Percentiles rank a stretch among this genome's conserved stretches.
phyloP scores from a whole-genome alignment of 2,797 vertebrate species.

The Phrynocephalus vlangalii region DNA sequence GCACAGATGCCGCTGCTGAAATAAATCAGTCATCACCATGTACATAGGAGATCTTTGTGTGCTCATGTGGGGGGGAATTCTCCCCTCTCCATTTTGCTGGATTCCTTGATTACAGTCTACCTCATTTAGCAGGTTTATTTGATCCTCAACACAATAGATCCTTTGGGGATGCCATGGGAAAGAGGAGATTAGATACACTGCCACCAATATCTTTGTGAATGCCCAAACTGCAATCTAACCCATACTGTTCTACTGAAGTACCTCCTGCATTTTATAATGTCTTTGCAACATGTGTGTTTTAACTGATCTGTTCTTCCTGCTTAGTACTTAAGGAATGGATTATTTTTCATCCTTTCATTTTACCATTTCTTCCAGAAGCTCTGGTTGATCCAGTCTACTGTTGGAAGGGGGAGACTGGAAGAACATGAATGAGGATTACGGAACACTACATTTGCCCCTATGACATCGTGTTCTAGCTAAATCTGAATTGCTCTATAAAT shows the following conservation, averaged over 20 bases:
- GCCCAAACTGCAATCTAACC: background rate
- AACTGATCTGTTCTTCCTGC: background rate
- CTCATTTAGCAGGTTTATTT: too few species aligned
- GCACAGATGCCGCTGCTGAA: background rate
- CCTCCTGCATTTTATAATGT: background rate
- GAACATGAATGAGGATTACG: background rate
- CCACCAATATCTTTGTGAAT: background rate
- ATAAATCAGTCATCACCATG: background rate
- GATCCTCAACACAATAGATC: too few species aligned
- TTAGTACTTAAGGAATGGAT: background rate
- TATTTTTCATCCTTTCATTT: background rate
- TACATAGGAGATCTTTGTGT: background rate
- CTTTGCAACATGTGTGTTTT: background rate
- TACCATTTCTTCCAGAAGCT: background rate
- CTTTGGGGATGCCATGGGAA: too few species aligned
- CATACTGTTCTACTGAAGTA: background rate
- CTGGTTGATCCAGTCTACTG: background rate
- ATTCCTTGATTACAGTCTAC: too few species aligned
- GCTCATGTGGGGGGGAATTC: background rate
- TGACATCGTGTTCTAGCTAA: background rate
- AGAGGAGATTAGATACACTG: too few species aligned
- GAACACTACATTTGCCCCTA: background rate
- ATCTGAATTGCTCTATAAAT: background rate
- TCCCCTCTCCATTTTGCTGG: too few species aligned
- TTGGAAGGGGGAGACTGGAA: background rate